A percentile compares a stretch with the other conserved stretches of the same genome.
Evolutionary conservation across 30 jellyfish, hydroid and myxozoan genomes (phyloP).

Genomic region (Turritopsis rubra): DNA sequence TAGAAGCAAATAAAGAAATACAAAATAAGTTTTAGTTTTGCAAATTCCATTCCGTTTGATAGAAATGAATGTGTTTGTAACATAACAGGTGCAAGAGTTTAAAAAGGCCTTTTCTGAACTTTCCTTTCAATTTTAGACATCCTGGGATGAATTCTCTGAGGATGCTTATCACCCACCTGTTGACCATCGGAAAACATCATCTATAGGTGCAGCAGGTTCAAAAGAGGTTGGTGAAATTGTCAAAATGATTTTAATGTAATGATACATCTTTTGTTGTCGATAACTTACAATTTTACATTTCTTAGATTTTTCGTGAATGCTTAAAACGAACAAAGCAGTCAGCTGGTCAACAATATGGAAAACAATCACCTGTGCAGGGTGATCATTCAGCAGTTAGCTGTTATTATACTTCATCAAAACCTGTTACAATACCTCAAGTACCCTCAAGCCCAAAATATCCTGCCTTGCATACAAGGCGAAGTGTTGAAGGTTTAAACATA

Average conservation of each 20-base stretch:
- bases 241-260: neutral
- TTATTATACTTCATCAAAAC: slow-evolving; percentile 61
- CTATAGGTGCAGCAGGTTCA: slow-evolving; percentile 73
- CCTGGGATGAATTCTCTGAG: slow-evolving; percentile 52
- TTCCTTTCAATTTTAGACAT: no score
- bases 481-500: slow-evolving; percentile 95
- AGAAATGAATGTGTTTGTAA: neutral
- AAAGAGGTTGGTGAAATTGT: slow-evolving; percentile 41
- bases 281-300: neutral
- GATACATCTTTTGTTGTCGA: neutral
- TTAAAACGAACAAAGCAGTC: slow-evolving; percentile 87
- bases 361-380: slow-evolving; percentile 97
- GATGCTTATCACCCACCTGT: slow-evolving; percentile 33
- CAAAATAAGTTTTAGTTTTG: no score
- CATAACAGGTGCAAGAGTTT: no score
- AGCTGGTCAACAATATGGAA: slow-evolving; percentile 46
- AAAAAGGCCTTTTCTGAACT: no score
- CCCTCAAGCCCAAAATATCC: slow-evolving; percentile 81
- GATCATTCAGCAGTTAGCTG: slow-evolving; percentile 85
- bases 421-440: slow-evolving; percentile 66
- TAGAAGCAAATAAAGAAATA: no score
- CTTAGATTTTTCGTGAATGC: slow-evolving; percentile 70
- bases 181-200: slow-evolving; percentile 69
- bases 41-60: no score
- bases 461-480: slow-evolving; percentile 79